Percentiles rank a stretch among this genome's conserved stretches.
Evolutionary conservation across 2,888 invertebrate species (phyloP).

Genomic region (Aphidoletes aphidimyza): DNA sequence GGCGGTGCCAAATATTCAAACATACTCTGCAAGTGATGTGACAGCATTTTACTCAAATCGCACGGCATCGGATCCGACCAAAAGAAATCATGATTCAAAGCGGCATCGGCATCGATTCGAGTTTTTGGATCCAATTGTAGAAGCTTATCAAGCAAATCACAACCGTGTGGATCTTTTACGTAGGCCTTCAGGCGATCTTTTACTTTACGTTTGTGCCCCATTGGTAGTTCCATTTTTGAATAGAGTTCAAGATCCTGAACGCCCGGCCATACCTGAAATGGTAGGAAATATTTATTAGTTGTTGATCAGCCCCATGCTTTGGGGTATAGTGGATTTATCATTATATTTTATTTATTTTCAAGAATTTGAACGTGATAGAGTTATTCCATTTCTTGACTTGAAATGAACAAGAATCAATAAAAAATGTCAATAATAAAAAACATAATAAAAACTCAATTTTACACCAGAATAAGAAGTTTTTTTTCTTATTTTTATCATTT

Average conservation of each 20-base stretch:
- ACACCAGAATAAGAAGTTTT: too few relatives aligned
- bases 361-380: slow-evolving; percentile 69
- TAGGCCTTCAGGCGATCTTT: slow-evolving; percentile 88
- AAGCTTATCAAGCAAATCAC: slow-evolving; percentile 92
- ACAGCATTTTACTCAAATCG: slow-evolving; percentile 90
- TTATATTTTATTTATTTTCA: too few relatives aligned
- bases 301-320: too few relatives aligned
- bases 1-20: slow-evolving; percentile 91
- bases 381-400: background rate
- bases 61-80: slow-evolving; percentile 98
- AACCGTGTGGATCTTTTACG: slow-evolving; percentile 90
- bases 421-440: background rate
- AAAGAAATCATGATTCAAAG: slow-evolving; percentile 97
- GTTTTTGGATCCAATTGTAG: slow-evolving; percentile 92
- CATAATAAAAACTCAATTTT: too few relatives aligned
- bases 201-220: slow-evolving; percentile 86
- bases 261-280: slow-evolving; percentile 78
- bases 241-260: slow-evolving; percentile 90
- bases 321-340: too few relatives aligned
- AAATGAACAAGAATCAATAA: background rate
- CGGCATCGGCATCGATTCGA: slow-evolving; percentile 88
- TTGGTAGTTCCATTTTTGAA: slow-evolving; percentile 86
- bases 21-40: slow-evolving; percentile 91
- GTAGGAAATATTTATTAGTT: background rate
- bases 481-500: too few relatives aligned